Percentiles rank a stretch among this genome's conserved stretches.
Evolutionary conservation across 2,113 vertebrate genomes (phyloP).

Genomic region (Hipposideros armiger): DNA sequence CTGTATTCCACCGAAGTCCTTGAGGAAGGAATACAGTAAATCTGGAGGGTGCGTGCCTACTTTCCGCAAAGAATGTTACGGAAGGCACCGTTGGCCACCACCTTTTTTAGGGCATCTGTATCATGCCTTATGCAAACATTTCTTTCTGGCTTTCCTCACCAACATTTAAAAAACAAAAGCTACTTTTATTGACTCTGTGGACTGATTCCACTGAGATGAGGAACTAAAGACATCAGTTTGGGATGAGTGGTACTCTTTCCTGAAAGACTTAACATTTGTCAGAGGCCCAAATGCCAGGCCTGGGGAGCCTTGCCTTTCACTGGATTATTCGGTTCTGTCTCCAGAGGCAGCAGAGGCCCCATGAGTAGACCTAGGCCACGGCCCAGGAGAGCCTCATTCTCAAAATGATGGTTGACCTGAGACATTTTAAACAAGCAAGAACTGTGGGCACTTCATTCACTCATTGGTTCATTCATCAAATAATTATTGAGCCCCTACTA

Average conservation of each 20-base stretch:
- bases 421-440: background rate
- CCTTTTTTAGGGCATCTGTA: constrained; percentile 39
- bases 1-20: constrained; percentile 87
- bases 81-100: constrained; percentile 68
- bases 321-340: background rate
- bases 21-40: constrained; percentile 86
- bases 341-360: background rate
- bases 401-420: background rate
- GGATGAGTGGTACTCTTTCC: background rate
- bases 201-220: constrained; percentile 42
- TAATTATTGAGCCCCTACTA: fast-evolving
- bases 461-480: background rate
- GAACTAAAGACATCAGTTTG: fast-evolving
- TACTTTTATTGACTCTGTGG: background rate
- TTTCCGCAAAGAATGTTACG: constrained; percentile 73
- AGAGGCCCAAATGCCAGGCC: background rate
- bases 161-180: background rate
- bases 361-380: background rate
- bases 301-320: background rate
- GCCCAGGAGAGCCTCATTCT: background rate
- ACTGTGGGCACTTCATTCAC: background rate
- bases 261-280: background rate
- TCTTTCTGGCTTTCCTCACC: constrained; percentile 29
- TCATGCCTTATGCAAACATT: constrained; percentile 42
- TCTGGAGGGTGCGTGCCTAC: constrained; percentile 80